Base-by-base conservation (phyloP, 1,140 invertebrate species). In the Lepidurus arcticus region DNA sequence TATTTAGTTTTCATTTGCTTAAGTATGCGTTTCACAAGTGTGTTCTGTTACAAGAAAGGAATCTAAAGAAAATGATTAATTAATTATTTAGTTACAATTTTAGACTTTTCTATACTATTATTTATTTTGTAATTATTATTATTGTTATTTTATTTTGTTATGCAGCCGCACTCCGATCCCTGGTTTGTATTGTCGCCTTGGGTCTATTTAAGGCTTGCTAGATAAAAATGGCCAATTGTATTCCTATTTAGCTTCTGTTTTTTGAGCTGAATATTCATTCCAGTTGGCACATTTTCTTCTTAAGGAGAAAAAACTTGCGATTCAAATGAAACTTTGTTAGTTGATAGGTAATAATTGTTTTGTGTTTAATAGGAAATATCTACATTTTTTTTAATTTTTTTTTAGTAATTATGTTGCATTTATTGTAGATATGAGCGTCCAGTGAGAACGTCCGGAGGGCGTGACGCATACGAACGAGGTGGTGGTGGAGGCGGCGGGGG, bases 121-220 rank as follows among this genome's bases (percentile, higher is more conserved):
- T 34, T 34, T 34, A 34, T 4, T 34, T 34, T 34, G 4, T 34
- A 4, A 34, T 34, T 34, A 34, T 34, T 26, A 26, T 26, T 26
- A 26, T 34, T 34, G n/a, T 3, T 4, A 4, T 34, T 34, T 34
- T 34, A 34, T 34, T 34, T 34, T 34, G 13, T 21, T n/a, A 9
- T 9, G 53, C 53, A 65, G 53, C 53, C 53, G 53, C 53, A 65
- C 53, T 65, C 53, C 53, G 53, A 65, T 65, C 53, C 53, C 13
- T 65, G 53, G 53, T 65, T 65, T 65, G 53, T 21, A 7, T 21
- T 21, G 53, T 65, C 53, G 13, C 53, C 53, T 21, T 65, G 53
- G 53, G n/a, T 65, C 53, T 65, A 65, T 65, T 65, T 65, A 65
- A 65, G 53, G 53, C 53, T 65, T 65, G 53, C 53, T 65, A 65